Evolutionary conservation across 2,797 vertebrate species (phyloP), one percentile per base, ranked within the genome.

Genomic region (Mormyrops boulengeri): DNA sequence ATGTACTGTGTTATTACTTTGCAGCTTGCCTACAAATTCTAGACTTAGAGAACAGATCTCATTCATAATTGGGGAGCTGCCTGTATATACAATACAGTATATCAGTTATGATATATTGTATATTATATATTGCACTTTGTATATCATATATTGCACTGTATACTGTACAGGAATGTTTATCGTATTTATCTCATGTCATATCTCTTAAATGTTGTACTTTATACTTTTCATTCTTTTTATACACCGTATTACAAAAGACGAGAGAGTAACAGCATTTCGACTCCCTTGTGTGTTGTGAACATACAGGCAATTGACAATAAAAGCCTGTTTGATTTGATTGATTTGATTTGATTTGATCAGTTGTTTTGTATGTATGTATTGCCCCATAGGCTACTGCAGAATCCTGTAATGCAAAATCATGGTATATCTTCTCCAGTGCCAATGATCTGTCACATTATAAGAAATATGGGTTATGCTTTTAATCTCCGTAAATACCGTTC

Each of bases 371-470:
- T 53, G 84, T 11, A 82, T 47, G 52, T 84, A 53, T 80, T 47
- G 19, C 49, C 89, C 91, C 69, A 62, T 50, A 66, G 26, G 62
- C 62, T 66, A 91, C 77, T 47, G 41, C 17, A 47, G 0, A 82
- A 47, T 82, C 38, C 41, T 22, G 19, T 47, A 82, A 47, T 47
- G 93, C 92, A 92, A 91, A 93, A 94, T 96, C 95, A 94, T 92
- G 85, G 93, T 92, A 90, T 94, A 93, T 92, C 91, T 92, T 90
- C 92, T 92, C 92, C 90, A 91, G 92, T 90, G 94, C 95, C 95
- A 95, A 94, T 95, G 95, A 95, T 92, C 95, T 95, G 94, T 96
- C 95, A 95, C 89, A 95, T 94, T 94, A 95, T 94, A 92, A 95
- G 94, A 93, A 94, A 94, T 92, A 88, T 91, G 92, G 93, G 94